These are phyloP conservation scores for Haplochromis vanheusdeni DNA, from an alignment of 2,113 vertebrate species.

Conservation along the genomic window DNA sequence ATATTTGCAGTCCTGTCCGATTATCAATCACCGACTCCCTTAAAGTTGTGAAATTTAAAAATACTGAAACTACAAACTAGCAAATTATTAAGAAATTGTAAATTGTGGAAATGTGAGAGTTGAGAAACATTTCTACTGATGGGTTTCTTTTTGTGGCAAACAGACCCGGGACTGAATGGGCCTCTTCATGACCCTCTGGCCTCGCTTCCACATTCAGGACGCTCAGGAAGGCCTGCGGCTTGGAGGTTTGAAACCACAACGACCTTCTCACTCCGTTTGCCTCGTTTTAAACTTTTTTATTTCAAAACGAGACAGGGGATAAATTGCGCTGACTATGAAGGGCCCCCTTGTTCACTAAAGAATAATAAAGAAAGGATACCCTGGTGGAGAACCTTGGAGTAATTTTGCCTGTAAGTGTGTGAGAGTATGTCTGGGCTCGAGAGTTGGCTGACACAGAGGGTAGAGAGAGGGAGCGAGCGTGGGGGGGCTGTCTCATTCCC, in stretches of 20 bases:
- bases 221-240: constrained; percentile 59
- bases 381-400: constrained; percentile 40
- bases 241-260: constrained; percentile 62
- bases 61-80: neutral
- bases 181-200: constrained; percentile 53
- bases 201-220: constrained; percentile 11
- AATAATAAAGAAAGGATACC: constrained; percentile 65
- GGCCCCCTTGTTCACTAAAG: constrained; percentile 56
- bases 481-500: constrained; percentile 50
- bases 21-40: neutral
- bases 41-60: constrained; percentile 4
- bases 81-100: constrained; percentile 23
- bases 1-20: neutral
- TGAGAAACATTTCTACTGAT: constrained; percentile 54
- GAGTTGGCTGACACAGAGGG: constrained; percentile 9
- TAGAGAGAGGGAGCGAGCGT: neutral
- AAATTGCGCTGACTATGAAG: constrained; percentile 57
- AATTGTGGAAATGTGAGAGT: constrained; percentile 34
- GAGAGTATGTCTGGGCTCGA: constrained; percentile 15
- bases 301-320: constrained; percentile 65
- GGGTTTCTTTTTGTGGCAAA: constrained; percentile 58
- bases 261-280: constrained; percentile 49
- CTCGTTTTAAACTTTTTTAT: constrained; percentile 35
- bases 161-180: constrained; percentile 39
- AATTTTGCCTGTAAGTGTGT: constrained; percentile 28